phyloP scores from a whole-genome alignment of 2,113 vertebrate species.

The Dipodomys stephensi region DNA sequence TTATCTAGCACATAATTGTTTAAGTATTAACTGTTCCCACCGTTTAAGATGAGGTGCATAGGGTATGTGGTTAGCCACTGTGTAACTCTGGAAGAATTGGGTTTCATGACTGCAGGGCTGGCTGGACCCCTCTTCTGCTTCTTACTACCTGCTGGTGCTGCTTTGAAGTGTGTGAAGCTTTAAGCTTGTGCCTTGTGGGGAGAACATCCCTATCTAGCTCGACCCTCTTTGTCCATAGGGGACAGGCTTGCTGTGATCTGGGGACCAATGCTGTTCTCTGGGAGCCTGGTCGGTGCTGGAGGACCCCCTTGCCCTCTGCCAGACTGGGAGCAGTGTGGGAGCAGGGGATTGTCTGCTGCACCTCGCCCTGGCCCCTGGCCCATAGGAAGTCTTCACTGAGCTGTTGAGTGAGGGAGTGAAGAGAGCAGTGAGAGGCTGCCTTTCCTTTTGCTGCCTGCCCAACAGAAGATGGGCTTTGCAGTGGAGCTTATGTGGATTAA shows the following conservation, averaged over 20 bases:
- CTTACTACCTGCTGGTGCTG: neutral
- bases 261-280: neutral
- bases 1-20: neutral
- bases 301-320: neutral
- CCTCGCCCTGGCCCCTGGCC: neutral
- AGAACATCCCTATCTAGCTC: neutral
- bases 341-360: neutral
- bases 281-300: no score
- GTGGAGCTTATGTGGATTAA: neutral
- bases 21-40: neutral
- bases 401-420: fast-evolving
- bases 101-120: neutral
- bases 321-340: fast-evolving
- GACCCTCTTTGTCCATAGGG: neutral
- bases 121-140: no score
- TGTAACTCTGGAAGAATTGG: neutral
- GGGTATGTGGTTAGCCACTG: neutral
- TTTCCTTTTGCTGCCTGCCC: neutral
- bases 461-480: neutral
- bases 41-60: neutral
- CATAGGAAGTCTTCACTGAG: fast-evolving
- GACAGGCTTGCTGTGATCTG: neutral
- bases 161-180: neutral
- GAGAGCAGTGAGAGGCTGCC: neutral
- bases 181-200: neutral